These are phyloP conservation scores for Psittacula cyanocephala DNA, from an alignment of 2,113 vertebrate species.

Conservation along the genomic window DNA sequence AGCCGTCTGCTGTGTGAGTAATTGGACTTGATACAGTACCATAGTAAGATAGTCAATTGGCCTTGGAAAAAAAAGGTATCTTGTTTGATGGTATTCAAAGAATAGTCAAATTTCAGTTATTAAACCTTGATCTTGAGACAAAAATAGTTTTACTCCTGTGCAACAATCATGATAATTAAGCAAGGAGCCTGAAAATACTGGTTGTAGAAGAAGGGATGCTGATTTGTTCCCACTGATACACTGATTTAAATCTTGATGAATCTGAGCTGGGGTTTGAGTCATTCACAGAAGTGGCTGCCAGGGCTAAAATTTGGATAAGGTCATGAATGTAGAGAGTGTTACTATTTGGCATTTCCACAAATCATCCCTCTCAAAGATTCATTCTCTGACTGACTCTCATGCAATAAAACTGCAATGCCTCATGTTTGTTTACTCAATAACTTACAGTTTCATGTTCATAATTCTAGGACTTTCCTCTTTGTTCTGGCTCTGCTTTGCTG, in stretches of 20 bases:
- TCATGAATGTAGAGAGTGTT: slow-evolving; percentile 3
- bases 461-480: slow-evolving; percentile 1
- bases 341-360: slow-evolving; percentile 25
- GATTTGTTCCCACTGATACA: slow-evolving; percentile 21
- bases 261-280: not conserved
- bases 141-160: slow-evolving; percentile 15
- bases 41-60: not conserved
- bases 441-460: not conserved
- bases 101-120: slow-evolving; percentile 14
- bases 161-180: slow-evolving; percentile 19
- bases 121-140: slow-evolving; percentile 22
- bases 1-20: not conserved
- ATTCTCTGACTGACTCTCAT: not conserved
- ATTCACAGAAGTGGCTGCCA: not conserved
- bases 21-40: not conserved
- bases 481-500: not conserved
- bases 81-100: not conserved
- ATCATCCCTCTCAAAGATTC: not conserved
- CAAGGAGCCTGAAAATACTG: not conserved
- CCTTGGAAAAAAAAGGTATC: not conserved
- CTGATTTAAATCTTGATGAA: slow-evolving; percentile 31
- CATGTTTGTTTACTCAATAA: slow-evolving; percentile 29
- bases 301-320: slow-evolving; percentile 25
- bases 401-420: not conserved
- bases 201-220: not conserved